phyloP scores from a whole-genome alignment of 1,140 invertebrate genomes.

The Hydropsyche tenuis region DNA sequence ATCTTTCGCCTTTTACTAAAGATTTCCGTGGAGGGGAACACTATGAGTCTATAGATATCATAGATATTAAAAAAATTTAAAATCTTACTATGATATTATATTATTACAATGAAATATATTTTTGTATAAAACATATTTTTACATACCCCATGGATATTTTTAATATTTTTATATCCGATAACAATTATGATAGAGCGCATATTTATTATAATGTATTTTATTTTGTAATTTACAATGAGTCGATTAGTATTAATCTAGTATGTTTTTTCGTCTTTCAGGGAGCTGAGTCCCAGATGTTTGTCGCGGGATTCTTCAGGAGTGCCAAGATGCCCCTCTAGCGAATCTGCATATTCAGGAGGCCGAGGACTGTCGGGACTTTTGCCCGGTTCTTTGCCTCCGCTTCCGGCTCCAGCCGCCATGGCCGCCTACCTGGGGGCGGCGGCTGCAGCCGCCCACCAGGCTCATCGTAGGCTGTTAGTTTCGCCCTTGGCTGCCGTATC shows the following conservation, averaged over 20 bases:
- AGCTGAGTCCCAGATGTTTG: conserved; percentile 77
- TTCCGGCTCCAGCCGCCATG: conserved; percentile 72
- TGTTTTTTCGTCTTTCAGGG: conserved; percentile 67
- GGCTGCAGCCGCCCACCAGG: conserved; percentile 69
- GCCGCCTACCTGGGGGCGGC: conserved; percentile 76
- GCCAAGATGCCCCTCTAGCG: conserved; percentile 70
- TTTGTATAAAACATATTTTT: too few species aligned
- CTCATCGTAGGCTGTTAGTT: conserved; percentile 78
- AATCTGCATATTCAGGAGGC: conserved; percentile 72
- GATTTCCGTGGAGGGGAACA: too few species aligned
- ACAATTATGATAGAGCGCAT: background rate
- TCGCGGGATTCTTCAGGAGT: conserved; percentile 78
- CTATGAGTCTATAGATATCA: too few species aligned
- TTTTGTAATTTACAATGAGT: background rate
- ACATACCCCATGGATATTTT: background rate
- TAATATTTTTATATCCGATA: background rate
- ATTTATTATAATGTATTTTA: background rate
- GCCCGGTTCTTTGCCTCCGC: conserved; percentile 62
- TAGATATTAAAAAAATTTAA: too few species aligned
- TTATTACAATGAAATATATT: too few species aligned
- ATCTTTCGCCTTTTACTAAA: too few species aligned
- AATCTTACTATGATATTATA: too few species aligned
- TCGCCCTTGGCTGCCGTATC: conserved; percentile 70
- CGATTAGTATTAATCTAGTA: background rate
- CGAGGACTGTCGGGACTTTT: conserved; percentile 65